Evolutionary conservation across 2,113 vertebrate genomes (phyloP), one percentile per base, ranked within the genome.

Genomic region (Saguinus midas): DNA sequence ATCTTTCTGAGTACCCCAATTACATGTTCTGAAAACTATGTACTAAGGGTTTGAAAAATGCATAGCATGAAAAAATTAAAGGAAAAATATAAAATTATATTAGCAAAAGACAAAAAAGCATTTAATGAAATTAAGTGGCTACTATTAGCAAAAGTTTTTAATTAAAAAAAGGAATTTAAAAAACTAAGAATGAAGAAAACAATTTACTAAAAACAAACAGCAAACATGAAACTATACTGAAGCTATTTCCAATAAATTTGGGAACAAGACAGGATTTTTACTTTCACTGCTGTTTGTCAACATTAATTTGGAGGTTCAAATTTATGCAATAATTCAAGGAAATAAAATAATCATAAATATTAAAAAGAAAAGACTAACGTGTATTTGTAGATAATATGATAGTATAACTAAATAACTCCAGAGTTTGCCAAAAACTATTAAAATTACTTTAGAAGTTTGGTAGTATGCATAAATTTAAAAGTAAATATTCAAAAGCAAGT

Each of bases 311-410:
- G 23, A 96, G 12, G 23, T 80, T 87, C 57, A 72, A 72, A 90
- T 89, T 82, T 86, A 88, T 83, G 17, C 45, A 83, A 58, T n/a
- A 66, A 89, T 78, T 82, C 16, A 37, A 76, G 64, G 40, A 90
- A 97, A 88, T 27, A 27, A 96, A 73, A 66, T 13, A 78, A 40
- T 84, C 29, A 70, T 73, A 79, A 68, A 88, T 76, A 66, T 43
- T 35, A 6, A 85, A 82, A 94, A 95, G 17, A 68, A 93, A 3
- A 84, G 5, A 73, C 9, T 37, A 58, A 37, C 2, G n/a, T 95
- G 81, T 58, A 78, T 83, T 58, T 72, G 18, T 21, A 89, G 48
- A 50, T 50, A 8, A 88, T 78, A 35, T 32, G 4, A 72, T 21
- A 43, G 3, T 20, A 50, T 57, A 86, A 48, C 8, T 40, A 94